Conservation (phyloP, 2,888 invertebrate genomes). For the Plagodis pulveraria region DNA sequence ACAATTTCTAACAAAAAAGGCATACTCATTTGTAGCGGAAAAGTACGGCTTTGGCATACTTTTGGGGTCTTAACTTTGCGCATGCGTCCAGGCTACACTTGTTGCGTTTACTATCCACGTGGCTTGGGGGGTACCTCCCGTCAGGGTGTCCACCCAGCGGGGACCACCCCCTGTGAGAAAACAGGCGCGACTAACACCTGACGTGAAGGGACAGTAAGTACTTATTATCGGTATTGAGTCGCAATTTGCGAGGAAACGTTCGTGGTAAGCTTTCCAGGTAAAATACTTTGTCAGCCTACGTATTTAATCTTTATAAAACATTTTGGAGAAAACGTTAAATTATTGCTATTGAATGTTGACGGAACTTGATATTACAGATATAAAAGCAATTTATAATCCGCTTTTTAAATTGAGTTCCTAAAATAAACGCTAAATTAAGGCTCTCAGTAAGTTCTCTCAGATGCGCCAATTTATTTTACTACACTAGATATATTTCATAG, state of each 20-base stretch:
- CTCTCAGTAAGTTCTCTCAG: too few relatives aligned
- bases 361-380: too few relatives aligned
- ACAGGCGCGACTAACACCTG: slow-evolving; percentile 53
- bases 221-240: slow-evolving; percentile 6
- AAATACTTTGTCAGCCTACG: neutral
- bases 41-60: slow-evolving; percentile 60
- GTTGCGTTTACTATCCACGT: slow-evolving; percentile 71
- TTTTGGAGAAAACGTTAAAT: too few relatives aligned
- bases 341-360: too few relatives aligned
- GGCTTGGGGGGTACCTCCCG: slow-evolving; percentile 34
- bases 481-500: too few relatives aligned
- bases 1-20: neutral
- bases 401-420: too few relatives aligned
- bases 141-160: slow-evolving; percentile 29
- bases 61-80: slow-evolving; percentile 31
- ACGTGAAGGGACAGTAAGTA: slow-evolving; percentile 26
- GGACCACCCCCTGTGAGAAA: slow-evolving; percentile 46
- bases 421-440: too few relatives aligned
- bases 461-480: too few relatives aligned
- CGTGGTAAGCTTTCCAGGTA: slow-evolving; percentile 2
- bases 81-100: slow-evolving; percentile 71
- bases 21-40: slow-evolving; percentile 58
- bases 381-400: too few relatives aligned
- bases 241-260: slow-evolving; percentile 6
- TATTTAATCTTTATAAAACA: neutral